phyloP scores from a whole-genome alignment of 2,888 invertebrate genomes.

The Marasmarcha lunaedactyla region DNA sequence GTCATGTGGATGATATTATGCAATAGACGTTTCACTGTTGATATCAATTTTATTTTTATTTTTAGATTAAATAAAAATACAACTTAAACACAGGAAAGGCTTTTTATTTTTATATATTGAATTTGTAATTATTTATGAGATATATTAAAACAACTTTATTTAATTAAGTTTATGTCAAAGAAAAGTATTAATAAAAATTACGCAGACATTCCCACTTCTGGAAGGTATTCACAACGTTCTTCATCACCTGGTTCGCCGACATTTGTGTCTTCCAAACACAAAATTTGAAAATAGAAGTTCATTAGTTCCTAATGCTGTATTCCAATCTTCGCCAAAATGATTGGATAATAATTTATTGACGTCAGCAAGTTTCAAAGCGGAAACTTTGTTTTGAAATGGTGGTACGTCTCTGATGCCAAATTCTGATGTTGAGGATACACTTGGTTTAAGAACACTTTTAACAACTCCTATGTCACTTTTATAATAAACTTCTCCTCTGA shows the following conservation, averaged over 20 bases:
- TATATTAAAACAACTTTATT: too few relatives aligned
- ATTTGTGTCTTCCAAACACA: conserved; percentile 13
- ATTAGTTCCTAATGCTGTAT: conserved; percentile 14
- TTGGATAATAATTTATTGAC: conserved; percentile 5
- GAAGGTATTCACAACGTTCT: conserved; percentile 17
- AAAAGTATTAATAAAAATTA: conserved; percentile 7
- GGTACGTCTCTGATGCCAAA: conserved; percentile 12
- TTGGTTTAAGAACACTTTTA: conserved; percentile 11
- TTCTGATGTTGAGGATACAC: conserved; percentile 10
- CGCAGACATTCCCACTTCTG: conserved; percentile 13
- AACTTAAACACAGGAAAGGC: too few relatives aligned
- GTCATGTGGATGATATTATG: not conserved
- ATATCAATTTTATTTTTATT: too few relatives aligned
- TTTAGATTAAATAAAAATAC: too few relatives aligned
- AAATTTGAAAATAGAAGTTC: not conserved
- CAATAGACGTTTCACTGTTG: not conserved
- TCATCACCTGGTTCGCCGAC: conserved; percentile 13
- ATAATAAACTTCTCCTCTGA: not conserved
- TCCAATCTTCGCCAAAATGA: not conserved
- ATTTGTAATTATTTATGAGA: too few relatives aligned
- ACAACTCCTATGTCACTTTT: conserved; percentile 2
- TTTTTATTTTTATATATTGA: too few relatives aligned
- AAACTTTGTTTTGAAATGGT: not conserved
- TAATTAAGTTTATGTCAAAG: conserved; percentile 4
- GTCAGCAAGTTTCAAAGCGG: not conserved